phyloP scores from a whole-genome alignment of 2,113 vertebrate genomes.

The Crotalus horridus region DNA sequence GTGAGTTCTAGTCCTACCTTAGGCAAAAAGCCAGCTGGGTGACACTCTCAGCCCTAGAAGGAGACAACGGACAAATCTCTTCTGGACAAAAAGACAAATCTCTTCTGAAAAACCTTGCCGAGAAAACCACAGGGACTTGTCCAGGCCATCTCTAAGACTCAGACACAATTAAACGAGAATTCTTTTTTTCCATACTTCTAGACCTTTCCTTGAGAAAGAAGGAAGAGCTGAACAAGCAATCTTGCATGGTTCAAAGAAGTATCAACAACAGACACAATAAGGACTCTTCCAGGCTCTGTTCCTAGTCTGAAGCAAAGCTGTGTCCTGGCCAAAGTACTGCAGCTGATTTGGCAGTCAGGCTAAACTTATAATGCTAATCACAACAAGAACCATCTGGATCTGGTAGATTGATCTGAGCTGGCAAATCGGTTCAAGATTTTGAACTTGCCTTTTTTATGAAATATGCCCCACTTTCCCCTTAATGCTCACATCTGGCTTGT shows the following conservation, averaged over 20 bases:
- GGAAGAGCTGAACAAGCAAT: accelerated
- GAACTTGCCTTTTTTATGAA: slow-evolving; percentile 2
- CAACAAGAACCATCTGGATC: slow-evolving; percentile 24
- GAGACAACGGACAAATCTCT: neutral
- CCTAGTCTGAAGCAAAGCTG: neutral
- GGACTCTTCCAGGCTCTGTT: slow-evolving; percentile 19
- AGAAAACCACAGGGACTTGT: neutral
- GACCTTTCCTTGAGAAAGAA: neutral
- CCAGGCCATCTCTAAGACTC: neutral
- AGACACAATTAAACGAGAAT: neutral
- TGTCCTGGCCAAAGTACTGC: neutral
- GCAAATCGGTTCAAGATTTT: slow-evolving; percentile 31
- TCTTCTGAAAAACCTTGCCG: neutral
- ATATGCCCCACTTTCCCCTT: slow-evolving; percentile 8
- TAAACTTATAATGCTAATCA: slow-evolving; percentile 26
- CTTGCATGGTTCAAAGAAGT: accelerated
- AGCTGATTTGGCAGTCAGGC: slow-evolving; percentile 17
- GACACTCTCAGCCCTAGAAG: neutral
- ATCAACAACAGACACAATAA: neutral
- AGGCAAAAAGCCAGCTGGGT: neutral
- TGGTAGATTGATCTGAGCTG: slow-evolving; percentile 9
- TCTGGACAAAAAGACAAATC: neutral
- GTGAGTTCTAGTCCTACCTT: neutral
- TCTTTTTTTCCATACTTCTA: neutral
- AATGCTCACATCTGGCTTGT: slow-evolving; percentile 22